Base-by-base conservation (phyloP, 2,113 vertebrate species). In the Callocephalon fimbriatum region DNA sequence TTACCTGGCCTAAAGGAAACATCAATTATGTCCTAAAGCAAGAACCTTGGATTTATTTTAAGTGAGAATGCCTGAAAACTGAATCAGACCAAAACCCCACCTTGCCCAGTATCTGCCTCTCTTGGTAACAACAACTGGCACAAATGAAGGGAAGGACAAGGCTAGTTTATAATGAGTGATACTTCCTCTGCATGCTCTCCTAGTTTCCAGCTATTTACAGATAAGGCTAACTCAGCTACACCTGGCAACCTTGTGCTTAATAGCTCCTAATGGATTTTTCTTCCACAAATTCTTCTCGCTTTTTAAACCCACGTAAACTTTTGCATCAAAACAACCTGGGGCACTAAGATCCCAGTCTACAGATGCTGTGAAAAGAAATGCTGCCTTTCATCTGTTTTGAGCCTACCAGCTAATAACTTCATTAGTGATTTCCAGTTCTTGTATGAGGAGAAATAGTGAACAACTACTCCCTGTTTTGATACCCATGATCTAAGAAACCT, bases 1-100 rank as follows among this genome's bases (percentile, higher is more conserved):
- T 82, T 61, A 95, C 82, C 19, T 21, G 70, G 75, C 53, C 82
- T 79, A 71, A 80, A 92, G 71, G 45, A 96, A 87, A 84, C 17
- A 50, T n/a, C n/a, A 51, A 7, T 89, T 89, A 68, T 40, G 8
- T 59, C 51, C 77, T 72, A 50, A 71, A 91, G 68, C 54, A 85
- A 81, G 47, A 94, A 65, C 4, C 18, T n/a, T 25, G 14, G 26
- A 29, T 5, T 79, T 21, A 1, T 42, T 31, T 71, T 44, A 59
- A 78, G n/a, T 40, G 27, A 79, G 32, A 89, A 81, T 38, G 14
- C 72, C 12, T 48, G 56, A 79, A 88, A 91, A 95, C 20, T 56
- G 20, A 15, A 40, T 86, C 59, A 91, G 79, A 62, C 23, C 37
- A 71, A 91, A 71, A 38, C 25, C 4, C 32, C 56, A 74, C 38